Conservation (phyloP, 2,888 invertebrate genomes). For the Cataglyphis rosenhaueri region DNA sequence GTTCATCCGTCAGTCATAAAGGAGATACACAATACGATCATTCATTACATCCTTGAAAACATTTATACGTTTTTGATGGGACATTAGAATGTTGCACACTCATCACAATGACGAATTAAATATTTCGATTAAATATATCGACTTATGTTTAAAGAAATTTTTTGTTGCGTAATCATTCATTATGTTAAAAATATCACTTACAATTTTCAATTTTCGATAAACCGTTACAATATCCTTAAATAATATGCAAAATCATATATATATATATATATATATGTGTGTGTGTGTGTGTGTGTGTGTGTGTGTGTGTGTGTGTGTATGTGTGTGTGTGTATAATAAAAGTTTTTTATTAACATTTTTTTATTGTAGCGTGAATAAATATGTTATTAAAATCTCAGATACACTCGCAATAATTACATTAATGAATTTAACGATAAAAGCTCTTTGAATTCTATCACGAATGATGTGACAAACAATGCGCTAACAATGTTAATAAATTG, state of each 20-base stretch:
- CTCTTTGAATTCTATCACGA: background rate
- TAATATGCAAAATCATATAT: background rate
- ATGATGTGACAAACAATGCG: no score
- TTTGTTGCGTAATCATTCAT: background rate
- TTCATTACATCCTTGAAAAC: slow-evolving; percentile 48
- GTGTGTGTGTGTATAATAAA: background rate
- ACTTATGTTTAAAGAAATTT: slow-evolving; percentile 13
- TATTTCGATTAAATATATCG: background rate
- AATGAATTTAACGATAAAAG: slow-evolving; percentile 2
- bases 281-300: no score
- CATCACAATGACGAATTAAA: slow-evolving; percentile 7
- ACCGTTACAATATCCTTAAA: background rate
- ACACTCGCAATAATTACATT: background rate
- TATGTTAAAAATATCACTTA: background rate
- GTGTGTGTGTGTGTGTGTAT: no score
- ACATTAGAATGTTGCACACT: slow-evolving; percentile 47
- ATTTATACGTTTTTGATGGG: slow-evolving; percentile 23
- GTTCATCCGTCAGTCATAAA: slow-evolving; percentile 41
- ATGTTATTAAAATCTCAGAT: background rate
- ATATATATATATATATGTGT: no score
- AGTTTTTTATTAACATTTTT: background rate
- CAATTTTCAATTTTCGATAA: slow-evolving; percentile 18
- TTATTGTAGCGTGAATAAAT: background rate
- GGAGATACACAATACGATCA: slow-evolving; percentile 55
- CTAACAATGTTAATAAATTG: background rate